Evolutionary conservation across 92 coral and sea anemone species (phyloP).

Genomic region (Epizoanthus illoricatus): DNA sequence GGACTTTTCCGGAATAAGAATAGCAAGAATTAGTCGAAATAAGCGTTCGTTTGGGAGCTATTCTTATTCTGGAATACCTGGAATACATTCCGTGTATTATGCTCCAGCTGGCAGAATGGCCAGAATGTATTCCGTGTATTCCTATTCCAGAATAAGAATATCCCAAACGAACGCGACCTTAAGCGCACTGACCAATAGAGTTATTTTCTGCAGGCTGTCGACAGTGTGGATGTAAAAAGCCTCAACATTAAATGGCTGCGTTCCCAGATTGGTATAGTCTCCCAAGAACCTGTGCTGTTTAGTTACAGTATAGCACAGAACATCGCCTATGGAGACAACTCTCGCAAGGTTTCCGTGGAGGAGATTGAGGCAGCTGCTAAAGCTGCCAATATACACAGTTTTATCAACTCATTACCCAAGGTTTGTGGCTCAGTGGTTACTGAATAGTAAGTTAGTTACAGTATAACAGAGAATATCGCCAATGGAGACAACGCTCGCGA

Average conservation of each 20-base stretch:
- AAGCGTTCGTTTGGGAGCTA: too few relatives aligned
- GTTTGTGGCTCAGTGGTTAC: conserved; percentile 42
- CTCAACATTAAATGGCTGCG: conserved; percentile 94
- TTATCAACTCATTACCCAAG: conserved; percentile 79
- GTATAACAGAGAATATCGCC: conserved; percentile 91
- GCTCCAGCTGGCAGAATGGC: too few relatives aligned
- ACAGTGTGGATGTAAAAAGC: conserved; percentile 59
- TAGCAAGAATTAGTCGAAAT: too few relatives aligned
- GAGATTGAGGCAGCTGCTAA: conserved; percentile 92
- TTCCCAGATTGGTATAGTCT: conserved; percentile 83
- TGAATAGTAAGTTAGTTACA: conserved; percentile 53
- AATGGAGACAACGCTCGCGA: conserved; percentile 86
- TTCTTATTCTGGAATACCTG: too few relatives aligned
- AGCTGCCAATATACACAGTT: conserved; percentile 88
- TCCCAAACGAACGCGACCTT: too few relatives aligned
- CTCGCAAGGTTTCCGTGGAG: conserved; percentile 64
- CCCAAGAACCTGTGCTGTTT: conserved; percentile 94
- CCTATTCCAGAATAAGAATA: too few relatives aligned
- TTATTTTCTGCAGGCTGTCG: conserved; percentile 63
- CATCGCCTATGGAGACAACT: conserved; percentile 93
- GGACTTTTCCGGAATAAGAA: too few relatives aligned
- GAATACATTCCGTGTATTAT: too few relatives aligned
- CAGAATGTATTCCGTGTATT: too few relatives aligned
- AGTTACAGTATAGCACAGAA: conserved; percentile 87
- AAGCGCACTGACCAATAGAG: too few relatives aligned